These are phyloP conservation scores for Phenacoccus solenopsis DNA, from an alignment of 1,140 invertebrate genomes.

Conservation along the genomic window DNA sequence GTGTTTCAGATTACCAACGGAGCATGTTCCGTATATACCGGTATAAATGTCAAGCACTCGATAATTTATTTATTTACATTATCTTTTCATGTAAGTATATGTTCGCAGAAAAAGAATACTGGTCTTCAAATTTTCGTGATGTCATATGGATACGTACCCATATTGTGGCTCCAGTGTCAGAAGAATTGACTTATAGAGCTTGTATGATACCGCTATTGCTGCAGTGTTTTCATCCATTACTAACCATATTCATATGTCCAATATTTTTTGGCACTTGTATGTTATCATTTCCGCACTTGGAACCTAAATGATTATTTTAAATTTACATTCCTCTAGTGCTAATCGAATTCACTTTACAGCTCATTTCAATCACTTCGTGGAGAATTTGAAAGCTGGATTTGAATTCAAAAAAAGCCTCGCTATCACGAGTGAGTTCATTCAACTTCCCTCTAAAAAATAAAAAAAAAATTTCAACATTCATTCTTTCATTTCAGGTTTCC, in stretches of 20 bases:
- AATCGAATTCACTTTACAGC: conserved; percentile 41
- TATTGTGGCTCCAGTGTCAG: conserved; percentile 80
- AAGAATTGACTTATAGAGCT: conserved; percentile 87
- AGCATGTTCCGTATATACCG: conserved; percentile 50
- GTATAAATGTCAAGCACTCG: conserved; percentile 35
- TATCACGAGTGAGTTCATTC: conserved; percentile 11
- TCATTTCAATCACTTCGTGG: conserved; percentile 83
- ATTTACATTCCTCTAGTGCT: background rate
- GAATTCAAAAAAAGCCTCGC: background rate
- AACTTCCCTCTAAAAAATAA: conserved; percentile 14
- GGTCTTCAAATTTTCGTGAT: conserved; percentile 34
- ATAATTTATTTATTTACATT: background rate
- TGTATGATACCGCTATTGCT: conserved; percentile 85
- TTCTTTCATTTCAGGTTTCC: conserved; percentile 52
- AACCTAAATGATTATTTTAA: background rate
- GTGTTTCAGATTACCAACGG: conserved; percentile 55
- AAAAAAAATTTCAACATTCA: conserved; percentile 26
- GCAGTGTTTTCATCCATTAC: conserved; percentile 61
- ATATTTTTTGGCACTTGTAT: conserved; percentile 82
- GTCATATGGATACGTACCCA: conserved; percentile 79
- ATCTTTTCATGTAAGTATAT: conserved; percentile 20
- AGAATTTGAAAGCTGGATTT: conserved; percentile 56
- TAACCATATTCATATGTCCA: conserved; percentile 71
- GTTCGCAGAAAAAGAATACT: conserved; percentile 20
- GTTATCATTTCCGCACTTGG: conserved; percentile 22